Evolutionary conservation across 2,888 invertebrate genomes (phyloP).

Genomic region (Hyposoter didymator): DNA sequence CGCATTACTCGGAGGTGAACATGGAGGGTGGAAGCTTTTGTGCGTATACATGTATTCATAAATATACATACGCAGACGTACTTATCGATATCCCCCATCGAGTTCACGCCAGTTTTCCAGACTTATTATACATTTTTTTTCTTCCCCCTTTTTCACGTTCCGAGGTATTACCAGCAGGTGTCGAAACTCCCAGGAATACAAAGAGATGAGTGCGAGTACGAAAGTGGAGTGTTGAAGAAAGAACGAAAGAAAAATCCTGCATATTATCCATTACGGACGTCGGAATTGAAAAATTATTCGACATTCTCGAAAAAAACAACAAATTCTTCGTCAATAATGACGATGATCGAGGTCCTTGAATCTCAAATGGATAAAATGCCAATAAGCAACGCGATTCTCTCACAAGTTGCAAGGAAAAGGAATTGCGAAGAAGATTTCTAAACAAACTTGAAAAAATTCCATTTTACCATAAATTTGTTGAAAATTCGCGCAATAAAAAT

Average conservation of each 20-base stretch:
- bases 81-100: constrained; percentile 42
- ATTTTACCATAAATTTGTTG: constrained; percentile 6
- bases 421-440: too few relatives aligned
- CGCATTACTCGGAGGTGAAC: constrained; percentile 70
- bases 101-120: constrained; percentile 48
- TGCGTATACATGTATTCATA: constrained; percentile 45
- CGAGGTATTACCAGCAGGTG: constrained; percentile 61
- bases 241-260: constrained; percentile 13
- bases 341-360: neutral
- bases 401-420: neutral
- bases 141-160: constrained; percentile 21
- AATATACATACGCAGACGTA: constrained; percentile 26
- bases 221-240: constrained; percentile 21
- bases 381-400: neutral
- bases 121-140: constrained; percentile 62
- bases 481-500: constrained; percentile 23
- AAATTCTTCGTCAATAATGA: neutral
- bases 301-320: neutral
- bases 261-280: neutral
- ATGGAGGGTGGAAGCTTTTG: constrained; percentile 58
- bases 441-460: too few relatives aligned
- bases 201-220: neutral
- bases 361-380: neutral
- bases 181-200: constrained; percentile 55
- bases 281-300: constrained; percentile 18